phyloP scores from a whole-genome alignment of 2,888 invertebrate genomes.

The Tachina grossa region DNA sequence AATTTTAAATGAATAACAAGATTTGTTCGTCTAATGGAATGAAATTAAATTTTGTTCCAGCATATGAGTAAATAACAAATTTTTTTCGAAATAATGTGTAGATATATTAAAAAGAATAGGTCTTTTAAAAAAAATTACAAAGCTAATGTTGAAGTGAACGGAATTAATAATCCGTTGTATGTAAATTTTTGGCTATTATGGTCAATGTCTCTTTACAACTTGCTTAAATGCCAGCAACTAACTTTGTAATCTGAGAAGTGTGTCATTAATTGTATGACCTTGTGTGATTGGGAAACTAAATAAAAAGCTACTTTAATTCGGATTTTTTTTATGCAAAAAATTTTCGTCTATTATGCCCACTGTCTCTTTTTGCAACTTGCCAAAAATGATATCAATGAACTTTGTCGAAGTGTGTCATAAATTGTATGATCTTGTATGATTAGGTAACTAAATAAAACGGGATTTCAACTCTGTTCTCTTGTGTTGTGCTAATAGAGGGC shows the following conservation, averaged over 20 bases:
- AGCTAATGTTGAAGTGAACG: too few species aligned
- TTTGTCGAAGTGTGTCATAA: slow-evolving; percentile 72
- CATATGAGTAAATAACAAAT: too few species aligned
- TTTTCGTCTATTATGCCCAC: slow-evolving; percentile 12
- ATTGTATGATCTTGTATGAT: slow-evolving; percentile 76
- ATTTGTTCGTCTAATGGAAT: too few species aligned
- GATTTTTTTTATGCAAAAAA: background rate
- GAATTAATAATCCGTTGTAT: too few species aligned
- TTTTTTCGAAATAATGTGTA: too few species aligned
- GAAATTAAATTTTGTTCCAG: too few species aligned
- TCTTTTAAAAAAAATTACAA: too few species aligned
- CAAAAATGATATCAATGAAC: slow-evolving; percentile 61
- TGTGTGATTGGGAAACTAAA: background rate
- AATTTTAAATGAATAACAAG: too few species aligned
- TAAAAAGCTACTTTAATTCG: too few species aligned
- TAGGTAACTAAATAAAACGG: slow-evolving; percentile 68
- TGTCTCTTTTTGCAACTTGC: slow-evolving; percentile 36
- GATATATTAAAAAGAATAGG: too few species aligned
- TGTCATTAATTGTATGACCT: too few species aligned
- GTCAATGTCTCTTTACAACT: background rate
- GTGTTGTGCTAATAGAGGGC: slow-evolving; percentile 37
- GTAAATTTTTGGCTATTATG: too few species aligned
- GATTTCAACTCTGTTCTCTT: slow-evolving; percentile 43
- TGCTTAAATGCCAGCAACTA: slow-evolving; percentile 57
- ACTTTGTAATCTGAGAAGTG: slow-evolving; percentile 7